Base-by-base conservation (phyloP, 2,888 invertebrate species). In the Cheilosia vulpina region DNA sequence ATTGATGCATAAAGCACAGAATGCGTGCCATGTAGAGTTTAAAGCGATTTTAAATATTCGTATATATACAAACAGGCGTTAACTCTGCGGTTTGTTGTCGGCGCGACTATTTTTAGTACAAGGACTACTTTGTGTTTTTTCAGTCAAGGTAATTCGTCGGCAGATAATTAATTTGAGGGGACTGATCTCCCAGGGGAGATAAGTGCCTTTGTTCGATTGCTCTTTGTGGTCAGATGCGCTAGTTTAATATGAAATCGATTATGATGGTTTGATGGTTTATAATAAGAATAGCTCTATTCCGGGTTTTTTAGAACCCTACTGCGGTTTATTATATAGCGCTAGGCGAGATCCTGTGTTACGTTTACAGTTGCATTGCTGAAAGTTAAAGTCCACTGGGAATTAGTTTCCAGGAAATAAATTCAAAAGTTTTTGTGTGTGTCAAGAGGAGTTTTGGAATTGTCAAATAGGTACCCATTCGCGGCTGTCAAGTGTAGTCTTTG, bases 101-200 rank as follows among this genome's bases (percentile, higher is more conserved):
- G 15, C 34, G 41, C 17, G 41, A 31, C 47, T 82, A 71, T 72
- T 82, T 81, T 63, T 58, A 77, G 68, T 19, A 34, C 77, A 78
- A 69, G 63, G 77, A 73, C 68, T 62, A 68, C 62, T 73, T 73
- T 77, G 52, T 73, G 7, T 19, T 50, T 4, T 66, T 27, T 2
- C 34, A 50, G 47, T 21, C 66, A 57, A 63, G 69, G 69, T 78
- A 71, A 17, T 80, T 55, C 55, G 47, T 69, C 55, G 73, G 66
- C 63, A 58, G 63, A 76, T 76, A 63, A 81, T 81, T 75, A 52
- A 43, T 57, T 34, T 38, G 11, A 65, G 17, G 11, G 13, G 13
- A 75, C 11, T 15, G 0, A 31, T n/a, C 31, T 62, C 57, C 55
- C 63, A 41, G 19, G 43, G 43, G 73, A 69, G n/a, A 11, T 13